Evolutionary conservation across 2,888 invertebrate species (phyloP), one percentile per base, ranked within the genome.

Genomic region (Caenorhabditis sulstoni): DNA sequence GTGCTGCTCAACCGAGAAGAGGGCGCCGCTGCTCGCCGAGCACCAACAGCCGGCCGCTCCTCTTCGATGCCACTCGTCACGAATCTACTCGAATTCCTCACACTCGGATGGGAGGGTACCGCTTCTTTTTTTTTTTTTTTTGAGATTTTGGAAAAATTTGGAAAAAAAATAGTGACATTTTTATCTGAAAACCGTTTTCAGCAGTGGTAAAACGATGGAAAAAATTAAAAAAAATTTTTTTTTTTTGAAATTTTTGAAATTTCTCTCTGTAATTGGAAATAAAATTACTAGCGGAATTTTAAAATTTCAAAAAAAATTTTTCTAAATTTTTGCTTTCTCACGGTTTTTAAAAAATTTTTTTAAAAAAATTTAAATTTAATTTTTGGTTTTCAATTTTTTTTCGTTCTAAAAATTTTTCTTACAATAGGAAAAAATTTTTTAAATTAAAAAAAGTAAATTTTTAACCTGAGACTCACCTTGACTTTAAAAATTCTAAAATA

Each of bases 51-150:
- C 20, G 16, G 44, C 35, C 1, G 62, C 22, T 73, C 77, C 14
- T n/a, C n/a, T n/a, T n/a, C n/a, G n/a, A n/a, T n/a, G n/a, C n/a
- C n/a, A n/a, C 44, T 49, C 11, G 75, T 77, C 41, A 81, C 64
- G 20, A 85, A 82, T 49, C 49, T 79, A 9, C 70, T 84, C 14
- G 85, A 85, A 22, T 81, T 85, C 35, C 41, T 85, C 4, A 83
- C 77, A 16, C 67, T 85, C 12, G 75, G 79, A 35, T 81, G 76
- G 77, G 76, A 77, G 74, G 76, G 80, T 68, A 53, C 7, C 7
- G 23, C 16, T 18, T 4, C 58, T 37, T n/a, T n/a, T 23, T 20
- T 22, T 9, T 55, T 5, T 22, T 4, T 22, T 9, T 7, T 8
- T 22, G 8, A 11, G 4, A 49, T 22, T 22, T 14, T 5, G 14